phyloP scores from a whole-genome alignment of 2,113 vertebrate species.

The Poeciliopsis retropinna region DNA sequence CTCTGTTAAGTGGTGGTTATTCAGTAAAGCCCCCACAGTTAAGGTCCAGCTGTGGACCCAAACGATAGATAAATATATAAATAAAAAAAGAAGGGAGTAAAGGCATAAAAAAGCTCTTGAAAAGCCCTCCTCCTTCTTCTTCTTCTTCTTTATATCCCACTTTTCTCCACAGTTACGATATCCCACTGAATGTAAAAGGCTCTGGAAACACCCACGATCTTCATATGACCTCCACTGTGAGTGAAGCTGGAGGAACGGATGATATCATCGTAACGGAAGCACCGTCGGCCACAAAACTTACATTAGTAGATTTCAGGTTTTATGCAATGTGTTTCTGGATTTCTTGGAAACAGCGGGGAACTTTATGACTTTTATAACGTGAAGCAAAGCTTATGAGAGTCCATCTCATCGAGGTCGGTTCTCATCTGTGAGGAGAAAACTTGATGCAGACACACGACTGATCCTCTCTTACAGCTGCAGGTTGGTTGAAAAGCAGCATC shows the following conservation, averaged over 20 bases:
- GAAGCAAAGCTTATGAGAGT: no score
- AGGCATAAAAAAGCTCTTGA: conserved; percentile 44
- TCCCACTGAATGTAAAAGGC: conserved; percentile 22
- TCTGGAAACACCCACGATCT: conserved; percentile 34
- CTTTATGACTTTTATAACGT: no score
- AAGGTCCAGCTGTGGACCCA: conserved; percentile 51
- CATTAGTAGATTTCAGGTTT: background rate
- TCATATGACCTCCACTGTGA: background rate
- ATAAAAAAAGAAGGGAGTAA: conserved; percentile 5
- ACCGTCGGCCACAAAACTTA: background rate
- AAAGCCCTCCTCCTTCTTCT: background rate
- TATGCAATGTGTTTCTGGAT: no score
- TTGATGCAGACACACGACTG: conserved; percentile 34
- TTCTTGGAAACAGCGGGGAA: no score
- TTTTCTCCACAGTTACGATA: conserved; percentile 8
- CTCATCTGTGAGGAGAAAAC: conserved; percentile 25
- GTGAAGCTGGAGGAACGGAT: background rate
- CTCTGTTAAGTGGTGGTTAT: conserved; percentile 62
- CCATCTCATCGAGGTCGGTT: background rate
- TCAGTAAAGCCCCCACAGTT: conserved; percentile 62
- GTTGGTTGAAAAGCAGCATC: conserved; percentile 36
- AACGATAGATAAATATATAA: conserved; percentile 26
- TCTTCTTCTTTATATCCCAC: background rate
- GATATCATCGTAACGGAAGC: conserved; percentile 7
- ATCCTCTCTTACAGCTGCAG: conserved; percentile 5